Conservation (phyloP, 2,888 invertebrate species). For the Troglohyphantes excavatus region DNA sequence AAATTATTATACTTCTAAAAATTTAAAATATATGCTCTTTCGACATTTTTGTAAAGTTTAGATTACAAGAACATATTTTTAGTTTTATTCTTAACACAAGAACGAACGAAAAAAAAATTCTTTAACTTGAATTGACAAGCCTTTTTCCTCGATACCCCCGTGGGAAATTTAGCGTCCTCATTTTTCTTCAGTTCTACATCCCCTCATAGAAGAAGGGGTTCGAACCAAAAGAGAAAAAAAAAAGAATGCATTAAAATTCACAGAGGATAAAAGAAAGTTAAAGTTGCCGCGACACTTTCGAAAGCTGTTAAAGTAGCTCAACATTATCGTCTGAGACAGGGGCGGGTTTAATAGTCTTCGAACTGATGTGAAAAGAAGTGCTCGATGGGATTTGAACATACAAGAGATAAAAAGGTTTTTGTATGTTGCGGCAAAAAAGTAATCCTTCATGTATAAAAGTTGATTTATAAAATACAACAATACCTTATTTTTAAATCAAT, state of each 20-base stretch:
- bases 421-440: too few relatives aligned
- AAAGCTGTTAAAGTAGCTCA: slow-evolving; percentile 5
- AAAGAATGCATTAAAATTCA: not conserved
- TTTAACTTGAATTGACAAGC: not conserved
- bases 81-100: not conserved
- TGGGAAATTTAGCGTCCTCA: slow-evolving; percentile 2
- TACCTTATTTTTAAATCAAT: too few relatives aligned
- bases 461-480: too few relatives aligned
- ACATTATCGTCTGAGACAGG: not conserved
- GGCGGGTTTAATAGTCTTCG: not conserved
- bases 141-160: not conserved
- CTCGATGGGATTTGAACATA: not conserved
- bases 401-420: not conserved
- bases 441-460: too few relatives aligned
- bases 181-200: not conserved
- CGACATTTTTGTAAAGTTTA: too few relatives aligned
- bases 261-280: slow-evolving; percentile 2
- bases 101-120: not conserved
- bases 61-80: too few relatives aligned
- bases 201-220: not conserved
- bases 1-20: too few relatives aligned
- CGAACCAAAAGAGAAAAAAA: not conserved
- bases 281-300: not conserved
- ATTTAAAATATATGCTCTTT: too few relatives aligned
- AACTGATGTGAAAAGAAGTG: not conserved